Conservation (phyloP, 2,888 invertebrate genomes). For the Ormia ochracea region DNA sequence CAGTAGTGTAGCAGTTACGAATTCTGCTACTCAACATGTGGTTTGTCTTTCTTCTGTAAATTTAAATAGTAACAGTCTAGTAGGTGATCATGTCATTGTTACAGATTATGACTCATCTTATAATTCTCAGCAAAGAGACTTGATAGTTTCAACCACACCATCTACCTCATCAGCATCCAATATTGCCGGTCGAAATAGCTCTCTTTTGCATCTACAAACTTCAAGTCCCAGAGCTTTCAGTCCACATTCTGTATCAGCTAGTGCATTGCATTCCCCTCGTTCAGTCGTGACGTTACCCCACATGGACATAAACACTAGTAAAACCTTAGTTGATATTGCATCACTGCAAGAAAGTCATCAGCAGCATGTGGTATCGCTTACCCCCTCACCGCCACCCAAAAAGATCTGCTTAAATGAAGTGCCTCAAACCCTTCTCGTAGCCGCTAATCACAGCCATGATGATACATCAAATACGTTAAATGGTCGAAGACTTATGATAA, state of each 20-base stretch:
- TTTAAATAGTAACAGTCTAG: conserved; percentile 30
- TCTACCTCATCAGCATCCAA: conserved; percentile 66
- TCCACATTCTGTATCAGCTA: conserved; percentile 81
- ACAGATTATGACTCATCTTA: conserved; percentile 86
- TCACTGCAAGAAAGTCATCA: conserved; percentile 74
- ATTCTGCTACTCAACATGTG: conserved; percentile 48
- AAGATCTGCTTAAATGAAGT: conserved; percentile 11
- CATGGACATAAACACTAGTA: conserved; percentile 76
- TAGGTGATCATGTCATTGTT: conserved; percentile 61
- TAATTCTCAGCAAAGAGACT: conserved; percentile 67
- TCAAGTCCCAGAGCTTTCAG: conserved; percentile 83
- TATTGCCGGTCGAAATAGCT: conserved; percentile 67
- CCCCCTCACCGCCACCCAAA: conserved; percentile 77
- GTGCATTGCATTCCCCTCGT: conserved; percentile 78
- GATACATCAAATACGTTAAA: conserved; percentile 11
- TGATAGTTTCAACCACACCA: conserved; percentile 65
- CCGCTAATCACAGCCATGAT: conserved; percentile 58
- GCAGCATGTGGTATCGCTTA: conserved; percentile 77
- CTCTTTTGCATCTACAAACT: conserved; percentile 70
- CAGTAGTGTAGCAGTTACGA: background rate
- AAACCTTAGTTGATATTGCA: conserved; percentile 77
- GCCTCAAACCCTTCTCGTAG: conserved; percentile 69
- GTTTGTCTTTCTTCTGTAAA: conserved; percentile 65
- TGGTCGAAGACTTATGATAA: conserved; percentile 10
- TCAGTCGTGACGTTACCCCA: conserved; percentile 65